Base-by-base conservation (phyloP, 2,113 vertebrate species). In the Diadophis punctatus region DNA sequence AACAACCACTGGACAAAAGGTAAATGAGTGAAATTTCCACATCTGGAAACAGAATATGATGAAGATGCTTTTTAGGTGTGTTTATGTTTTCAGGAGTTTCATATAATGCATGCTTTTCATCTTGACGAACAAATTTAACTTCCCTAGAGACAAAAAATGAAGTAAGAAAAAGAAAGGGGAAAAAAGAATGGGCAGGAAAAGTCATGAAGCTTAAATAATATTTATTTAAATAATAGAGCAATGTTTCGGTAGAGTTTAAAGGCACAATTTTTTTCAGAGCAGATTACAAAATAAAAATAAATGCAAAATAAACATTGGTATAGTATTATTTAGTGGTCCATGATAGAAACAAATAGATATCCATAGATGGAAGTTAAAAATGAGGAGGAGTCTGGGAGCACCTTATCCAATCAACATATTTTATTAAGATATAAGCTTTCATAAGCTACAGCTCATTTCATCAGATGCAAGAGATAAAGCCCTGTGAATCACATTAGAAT, bases 71-170 rank as follows among this genome's bases (percentile, higher is more conserved):
- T 94, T 93, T 88, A 95, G 95, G 93, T 46, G 68, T 96, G 95
- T 96, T 96, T 96, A 95, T 94, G 90, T 96, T 93, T 94, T 51
- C 93, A 89, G 94, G 94, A 92, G 91, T 92, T 93, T 93, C 53
- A 89, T 56, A 89, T 49, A 92, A 93, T 90, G 94, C 90, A 46
- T 94, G 80, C 92, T 91, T 43, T 94, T 0, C 95, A 92, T 97
- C 92, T 93, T 93, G 86, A 20, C 53, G 0, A 91, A 94, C 95
- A 91, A 16, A 39, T 16, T 95, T 95, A 97, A 97, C 93, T 23
- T 92, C 94, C 80, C 20, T 93, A 93, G 86, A 60, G 89, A 43
- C 89, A 86, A 85, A 92, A 85, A 27, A 95, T 53, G 51, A 52
- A 53, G 18, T 48, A 46, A 90, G 51, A 22, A 80, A 85, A 60